These are phyloP conservation scores for Lycorma delicatula DNA, from an alignment of 1,140 invertebrate genomes.

Conservation along the genomic window DNA sequence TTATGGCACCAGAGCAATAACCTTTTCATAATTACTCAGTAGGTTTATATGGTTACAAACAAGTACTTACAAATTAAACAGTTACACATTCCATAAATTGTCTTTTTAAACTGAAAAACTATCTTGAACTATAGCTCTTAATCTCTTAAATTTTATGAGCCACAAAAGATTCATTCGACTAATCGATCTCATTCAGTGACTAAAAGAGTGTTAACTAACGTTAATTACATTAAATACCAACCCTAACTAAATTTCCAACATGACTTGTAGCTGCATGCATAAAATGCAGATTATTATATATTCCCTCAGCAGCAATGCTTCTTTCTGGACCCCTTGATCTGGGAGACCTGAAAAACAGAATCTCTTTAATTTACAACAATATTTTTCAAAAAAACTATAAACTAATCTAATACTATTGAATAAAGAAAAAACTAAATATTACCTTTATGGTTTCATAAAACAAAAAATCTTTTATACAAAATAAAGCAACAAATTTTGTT, in stretches of 20 bases:
- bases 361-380: no score
- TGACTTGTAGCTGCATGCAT: constrained; percentile 76
- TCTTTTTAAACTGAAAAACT: neutral
- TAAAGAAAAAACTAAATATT: no score
- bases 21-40: no score
- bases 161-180: neutral
- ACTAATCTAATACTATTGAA: no score
- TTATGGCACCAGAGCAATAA: no score
- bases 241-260: constrained; percentile 71
- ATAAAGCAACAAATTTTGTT: no score
- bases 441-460: no score
- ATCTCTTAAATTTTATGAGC: neutral
- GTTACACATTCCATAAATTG: neutral
- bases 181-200: neutral
- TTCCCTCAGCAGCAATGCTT: constrained; percentile 60
- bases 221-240: no score
- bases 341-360: constrained; percentile 44
- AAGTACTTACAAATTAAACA: neutral
- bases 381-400: no score
- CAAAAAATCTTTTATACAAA: no score
- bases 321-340: constrained; percentile 44
- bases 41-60: neutral
- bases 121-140: neutral
- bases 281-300: constrained; percentile 78
- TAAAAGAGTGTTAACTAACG: no score